These are phyloP conservation scores for Acleris sparsana DNA, from an alignment of 2,888 invertebrate species.

Conservation along the genomic window DNA sequence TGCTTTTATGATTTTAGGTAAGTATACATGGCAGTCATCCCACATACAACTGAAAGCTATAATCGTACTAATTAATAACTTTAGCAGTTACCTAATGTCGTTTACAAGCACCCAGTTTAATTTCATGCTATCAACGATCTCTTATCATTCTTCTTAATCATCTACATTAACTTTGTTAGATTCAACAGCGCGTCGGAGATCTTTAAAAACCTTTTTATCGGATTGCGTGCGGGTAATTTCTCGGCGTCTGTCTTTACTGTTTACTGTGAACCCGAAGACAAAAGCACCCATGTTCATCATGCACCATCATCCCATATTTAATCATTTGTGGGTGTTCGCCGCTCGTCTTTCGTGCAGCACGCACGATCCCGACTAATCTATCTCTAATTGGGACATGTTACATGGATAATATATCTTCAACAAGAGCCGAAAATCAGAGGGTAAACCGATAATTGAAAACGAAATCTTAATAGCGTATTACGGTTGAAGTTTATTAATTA, in stretches of 20 bases:
- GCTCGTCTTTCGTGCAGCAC: conserved; percentile 56
- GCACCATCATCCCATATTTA: conserved; percentile 34
- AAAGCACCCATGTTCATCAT: conserved; percentile 30
- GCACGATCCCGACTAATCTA: conserved; percentile 45
- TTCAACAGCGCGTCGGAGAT: conserved; percentile 25
- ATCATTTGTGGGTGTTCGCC: conserved; percentile 48
- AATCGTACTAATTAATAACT: too few species aligned
- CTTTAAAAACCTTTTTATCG: conserved; percentile 20
- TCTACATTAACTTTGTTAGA: conserved; percentile 2
- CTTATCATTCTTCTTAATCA: not conserved
- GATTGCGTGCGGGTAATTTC: conserved; percentile 30
- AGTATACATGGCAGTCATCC: too few species aligned
- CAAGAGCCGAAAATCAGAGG: conserved; percentile 20
- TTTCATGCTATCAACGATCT: not conserved
- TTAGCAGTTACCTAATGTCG: too few species aligned
- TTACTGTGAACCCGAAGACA: conserved; percentile 32
- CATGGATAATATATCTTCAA: conserved; percentile 30
- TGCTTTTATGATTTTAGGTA: too few species aligned
- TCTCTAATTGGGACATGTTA: conserved; percentile 42
- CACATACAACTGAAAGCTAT: too few species aligned
- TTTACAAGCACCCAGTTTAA: too few species aligned
- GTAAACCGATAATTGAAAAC: conserved; percentile 33
- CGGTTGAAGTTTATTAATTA: not conserved
- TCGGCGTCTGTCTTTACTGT: conserved; percentile 30
- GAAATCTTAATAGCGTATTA: conserved; percentile 8